A percentile compares a stretch with the other conserved stretches of the same genome.
Conservation (phyloP, 2,797 vertebrate genomes). For the Calcarius lapponicus region DNA sequence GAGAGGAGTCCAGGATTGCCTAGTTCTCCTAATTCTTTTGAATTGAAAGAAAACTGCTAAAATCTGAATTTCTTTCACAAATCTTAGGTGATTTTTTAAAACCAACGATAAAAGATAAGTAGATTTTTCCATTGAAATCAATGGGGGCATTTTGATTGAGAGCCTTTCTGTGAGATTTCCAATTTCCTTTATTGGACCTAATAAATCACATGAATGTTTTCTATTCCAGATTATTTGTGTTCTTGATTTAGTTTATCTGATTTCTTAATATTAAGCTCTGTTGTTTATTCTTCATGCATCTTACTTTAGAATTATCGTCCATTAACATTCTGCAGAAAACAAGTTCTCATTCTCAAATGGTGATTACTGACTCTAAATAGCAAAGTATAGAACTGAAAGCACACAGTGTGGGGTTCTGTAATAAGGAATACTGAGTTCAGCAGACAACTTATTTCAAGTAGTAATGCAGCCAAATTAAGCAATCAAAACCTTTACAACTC, state of each 20-base stretch:
- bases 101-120: neutral
- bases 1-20: neutral
- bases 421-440: neutral
- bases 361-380: neutral
- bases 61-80: neutral
- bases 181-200: neutral
- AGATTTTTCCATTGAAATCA: neutral
- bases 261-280: neutral
- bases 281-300: neutral
- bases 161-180: neutral
- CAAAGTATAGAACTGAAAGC: neutral
- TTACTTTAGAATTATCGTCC: neutral
- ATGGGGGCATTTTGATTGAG: neutral
- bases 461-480: neutral
- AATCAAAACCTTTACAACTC: neutral
- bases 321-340: neutral
- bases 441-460: neutral
- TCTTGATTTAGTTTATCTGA: neutral
- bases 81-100: neutral
- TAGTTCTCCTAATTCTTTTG: neutral
- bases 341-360: neutral
- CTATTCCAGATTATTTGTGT: neutral
- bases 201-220: neutral
- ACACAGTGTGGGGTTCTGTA: neutral
- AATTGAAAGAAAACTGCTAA: neutral